Conservation (phyloP, 2,113 vertebrate species). For the Hypomesus transpacificus region DNA sequence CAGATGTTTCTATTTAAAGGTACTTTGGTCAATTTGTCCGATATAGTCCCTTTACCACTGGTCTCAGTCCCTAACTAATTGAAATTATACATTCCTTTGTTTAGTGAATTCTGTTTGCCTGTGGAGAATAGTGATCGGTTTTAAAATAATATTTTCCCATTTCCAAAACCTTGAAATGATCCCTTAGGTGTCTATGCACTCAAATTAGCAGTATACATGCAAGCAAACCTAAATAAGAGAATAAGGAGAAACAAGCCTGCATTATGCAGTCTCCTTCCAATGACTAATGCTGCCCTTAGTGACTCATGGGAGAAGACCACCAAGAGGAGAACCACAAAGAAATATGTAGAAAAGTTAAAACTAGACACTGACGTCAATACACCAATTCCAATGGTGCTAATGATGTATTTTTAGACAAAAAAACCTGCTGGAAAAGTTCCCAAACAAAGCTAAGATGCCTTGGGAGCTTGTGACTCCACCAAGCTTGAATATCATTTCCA, state of each 20-base stretch:
- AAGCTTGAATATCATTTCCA: neutral
- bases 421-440: neutral
- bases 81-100: neutral
- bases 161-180: neutral
- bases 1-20: neutral
- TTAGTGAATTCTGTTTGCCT: neutral
- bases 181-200: too few species aligned
- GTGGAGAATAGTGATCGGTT: neutral
- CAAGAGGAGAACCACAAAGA: neutral
- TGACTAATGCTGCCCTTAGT: constrained; percentile 23
- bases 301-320: constrained; percentile 32
- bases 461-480: neutral
- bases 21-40: neutral
- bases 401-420: constrained; percentile 1
- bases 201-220: too few species aligned
- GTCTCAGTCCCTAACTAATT: neutral
- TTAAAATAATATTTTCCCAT: neutral
- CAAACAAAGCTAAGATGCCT: neutral
- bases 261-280: constrained; percentile 29
- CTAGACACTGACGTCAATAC: constrained; percentile 10
- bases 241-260: constrained; percentile 15
- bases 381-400: constrained; percentile 12
- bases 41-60: neutral
- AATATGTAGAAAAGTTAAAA: constrained; percentile 1
- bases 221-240: constrained; percentile 1